Evolutionary conservation across 2,113 vertebrate genomes (phyloP).

Genomic region (Podilymbus podiceps): DNA sequence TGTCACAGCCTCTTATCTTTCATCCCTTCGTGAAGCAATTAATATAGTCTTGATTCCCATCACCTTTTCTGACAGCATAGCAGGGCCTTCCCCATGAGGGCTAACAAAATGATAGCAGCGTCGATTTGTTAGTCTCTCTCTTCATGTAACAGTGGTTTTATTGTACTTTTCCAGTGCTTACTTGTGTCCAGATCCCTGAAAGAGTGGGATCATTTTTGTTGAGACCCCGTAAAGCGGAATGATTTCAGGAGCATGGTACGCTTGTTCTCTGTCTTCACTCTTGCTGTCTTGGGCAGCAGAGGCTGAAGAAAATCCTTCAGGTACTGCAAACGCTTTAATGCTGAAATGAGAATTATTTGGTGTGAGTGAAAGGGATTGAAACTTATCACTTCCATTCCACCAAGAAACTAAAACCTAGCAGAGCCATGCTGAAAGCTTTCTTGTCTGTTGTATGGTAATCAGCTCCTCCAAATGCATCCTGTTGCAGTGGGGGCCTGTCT

Average conservation of each 20-base stretch:
- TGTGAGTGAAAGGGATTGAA: not conserved
- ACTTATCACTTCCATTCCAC: not conserved
- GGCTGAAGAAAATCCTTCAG: conserved; percentile 66
- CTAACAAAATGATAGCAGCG: not conserved
- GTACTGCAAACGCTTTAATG: conserved; percentile 81
- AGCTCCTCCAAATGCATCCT: not conserved
- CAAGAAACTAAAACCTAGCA: not conserved
- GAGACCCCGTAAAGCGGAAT: conserved; percentile 85
- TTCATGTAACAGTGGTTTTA: not conserved
- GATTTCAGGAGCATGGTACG: conserved; percentile 89
- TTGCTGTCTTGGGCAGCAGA: conserved; percentile 61
- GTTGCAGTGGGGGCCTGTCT: not conserved
- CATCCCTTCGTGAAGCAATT: not conserved
- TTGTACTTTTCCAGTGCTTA: conserved; percentile 62
- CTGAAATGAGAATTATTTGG: conserved; percentile 69
- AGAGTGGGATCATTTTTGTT: conserved; percentile 84
- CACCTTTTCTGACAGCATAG: not conserved
- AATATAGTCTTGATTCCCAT: not conserved
- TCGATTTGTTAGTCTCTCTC: not conserved
- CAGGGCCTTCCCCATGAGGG: not conserved
- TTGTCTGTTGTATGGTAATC: not conserved
- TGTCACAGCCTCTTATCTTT: not conserved
- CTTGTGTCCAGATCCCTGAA: conserved; percentile 87
- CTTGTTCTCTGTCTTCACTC: conserved; percentile 69
- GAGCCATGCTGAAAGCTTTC: not conserved